These are phyloP conservation scores for Nothoprocta pentlandii DNA, from an alignment of 2,113 vertebrate genomes.

Conservation along the genomic window DNA sequence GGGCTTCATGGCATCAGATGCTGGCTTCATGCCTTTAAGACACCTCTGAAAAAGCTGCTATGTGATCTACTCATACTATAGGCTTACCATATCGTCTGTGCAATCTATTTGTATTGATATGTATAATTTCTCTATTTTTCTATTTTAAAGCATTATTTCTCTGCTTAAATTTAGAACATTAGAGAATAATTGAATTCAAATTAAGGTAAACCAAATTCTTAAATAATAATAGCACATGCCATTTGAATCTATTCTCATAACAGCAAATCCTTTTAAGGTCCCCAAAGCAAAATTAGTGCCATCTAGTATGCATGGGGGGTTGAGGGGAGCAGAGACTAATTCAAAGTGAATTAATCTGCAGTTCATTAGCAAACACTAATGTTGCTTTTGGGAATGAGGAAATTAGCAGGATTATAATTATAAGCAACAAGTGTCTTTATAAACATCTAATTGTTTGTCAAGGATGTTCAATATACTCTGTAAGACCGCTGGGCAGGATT, in stretches of 20 bases:
- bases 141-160: neutral
- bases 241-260: slow-evolving; percentile 45
- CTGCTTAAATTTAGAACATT: neutral
- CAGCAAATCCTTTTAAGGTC: slow-evolving; percentile 49
- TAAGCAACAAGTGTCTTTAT: slow-evolving; percentile 73
- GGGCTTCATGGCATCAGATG: neutral
- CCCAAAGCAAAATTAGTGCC: slow-evolving; percentile 57
- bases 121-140: neutral
- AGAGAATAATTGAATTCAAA: slow-evolving; percentile 37
- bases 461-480: slow-evolving; percentile 25
- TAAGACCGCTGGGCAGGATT: slow-evolving; percentile 1
- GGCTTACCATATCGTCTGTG: neutral
- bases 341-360: slow-evolving; percentile 63
- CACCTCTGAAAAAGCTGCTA: neutral
- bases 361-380: slow-evolving; percentile 67
- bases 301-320: neutral
- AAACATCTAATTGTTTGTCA: slow-evolving; percentile 67
- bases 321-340: slow-evolving; percentile 51
- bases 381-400: slow-evolving; percentile 66
- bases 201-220: slow-evolving; percentile 63
- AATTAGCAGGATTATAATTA: slow-evolving; percentile 69
- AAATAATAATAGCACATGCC: slow-evolving; percentile 59
- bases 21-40: no score
- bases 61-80: neutral
- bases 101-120: slow-evolving; percentile 21